Evolutionary conservation across 2,113 vertebrate species (phyloP).

Genomic region (Phoenicopterus ruber): DNA sequence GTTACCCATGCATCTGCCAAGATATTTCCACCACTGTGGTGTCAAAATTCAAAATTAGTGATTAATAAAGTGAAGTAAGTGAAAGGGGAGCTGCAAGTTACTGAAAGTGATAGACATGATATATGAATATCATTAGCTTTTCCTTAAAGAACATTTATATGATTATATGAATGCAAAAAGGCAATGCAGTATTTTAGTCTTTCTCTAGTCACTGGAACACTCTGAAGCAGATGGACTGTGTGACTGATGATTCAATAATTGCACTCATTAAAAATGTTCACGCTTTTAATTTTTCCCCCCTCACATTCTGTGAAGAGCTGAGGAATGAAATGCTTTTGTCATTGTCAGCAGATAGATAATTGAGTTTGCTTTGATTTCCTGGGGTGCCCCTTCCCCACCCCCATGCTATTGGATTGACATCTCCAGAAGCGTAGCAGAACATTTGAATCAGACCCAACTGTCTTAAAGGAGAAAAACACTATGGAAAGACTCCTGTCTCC

Average conservation of each 20-base stretch:
- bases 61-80: slow-evolving; percentile 54
- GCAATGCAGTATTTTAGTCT: slow-evolving; percentile 64
- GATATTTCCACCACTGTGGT: slow-evolving; percentile 38
- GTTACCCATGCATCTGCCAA: slow-evolving; percentile 10
- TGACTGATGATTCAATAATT: slow-evolving; percentile 81
- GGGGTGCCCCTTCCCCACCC: slow-evolving; percentile 37
- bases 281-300: slow-evolving; percentile 71
- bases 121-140: slow-evolving; percentile 59
- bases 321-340: slow-evolving; percentile 74
- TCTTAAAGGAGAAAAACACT: slow-evolving; percentile 37
- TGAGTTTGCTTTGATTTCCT: slow-evolving; percentile 75
- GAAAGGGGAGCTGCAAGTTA: slow-evolving; percentile 40
- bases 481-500: background rate
- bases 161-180: slow-evolving; percentile 65
- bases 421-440: slow-evolving; percentile 46
- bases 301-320: slow-evolving; percentile 67
- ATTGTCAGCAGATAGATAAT: slow-evolving; percentile 76
- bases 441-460: slow-evolving; percentile 31
- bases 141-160: slow-evolving; percentile 68
- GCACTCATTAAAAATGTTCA: slow-evolving; percentile 80
- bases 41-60: slow-evolving; percentile 53
- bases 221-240: slow-evolving; percentile 76
- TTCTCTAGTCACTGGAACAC: slow-evolving; percentile 60
- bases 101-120: slow-evolving; percentile 39
- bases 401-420: slow-evolving; percentile 54